phyloP scores from a whole-genome alignment of 2,797 vertebrate genomes.

The Sitta carolinensis region DNA sequence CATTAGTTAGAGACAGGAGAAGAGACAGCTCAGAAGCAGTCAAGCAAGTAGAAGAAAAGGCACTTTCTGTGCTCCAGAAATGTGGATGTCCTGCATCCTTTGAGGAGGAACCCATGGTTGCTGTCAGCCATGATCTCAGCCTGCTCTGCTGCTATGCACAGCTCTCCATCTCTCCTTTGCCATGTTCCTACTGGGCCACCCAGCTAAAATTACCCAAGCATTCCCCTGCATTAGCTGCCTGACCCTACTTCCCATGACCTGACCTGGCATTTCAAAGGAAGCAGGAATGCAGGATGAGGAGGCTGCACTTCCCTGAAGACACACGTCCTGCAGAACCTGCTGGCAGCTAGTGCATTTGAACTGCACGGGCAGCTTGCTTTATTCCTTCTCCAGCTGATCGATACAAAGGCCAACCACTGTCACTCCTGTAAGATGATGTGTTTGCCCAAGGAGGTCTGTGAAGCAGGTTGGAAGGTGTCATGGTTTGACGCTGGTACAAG shows the following conservation, averaged over 20 bases:
- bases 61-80: background rate
- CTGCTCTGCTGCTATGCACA: background rate
- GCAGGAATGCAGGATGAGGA: background rate
- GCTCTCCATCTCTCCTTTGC: background rate
- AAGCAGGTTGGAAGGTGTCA: background rate
- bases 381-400: background rate
- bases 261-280: background rate
- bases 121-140: background rate
- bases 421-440: background rate
- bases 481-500: too few relatives aligned
- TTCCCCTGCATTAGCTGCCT: background rate
- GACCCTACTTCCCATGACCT: background rate
- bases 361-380: background rate
- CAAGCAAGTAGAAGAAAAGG: background rate
- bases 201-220: background rate
- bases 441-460: background rate
- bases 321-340: background rate
- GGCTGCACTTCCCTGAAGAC: background rate
- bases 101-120: background rate
- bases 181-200: background rate
- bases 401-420: background rate
- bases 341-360: background rate
- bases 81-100: background rate
- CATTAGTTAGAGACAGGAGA: background rate
- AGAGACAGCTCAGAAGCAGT: background rate